Percentiles rank a stretch among this genome's conserved stretches.
Conservation (phyloP, 1,140 invertebrate species). For the Vanessa atalanta region DNA sequence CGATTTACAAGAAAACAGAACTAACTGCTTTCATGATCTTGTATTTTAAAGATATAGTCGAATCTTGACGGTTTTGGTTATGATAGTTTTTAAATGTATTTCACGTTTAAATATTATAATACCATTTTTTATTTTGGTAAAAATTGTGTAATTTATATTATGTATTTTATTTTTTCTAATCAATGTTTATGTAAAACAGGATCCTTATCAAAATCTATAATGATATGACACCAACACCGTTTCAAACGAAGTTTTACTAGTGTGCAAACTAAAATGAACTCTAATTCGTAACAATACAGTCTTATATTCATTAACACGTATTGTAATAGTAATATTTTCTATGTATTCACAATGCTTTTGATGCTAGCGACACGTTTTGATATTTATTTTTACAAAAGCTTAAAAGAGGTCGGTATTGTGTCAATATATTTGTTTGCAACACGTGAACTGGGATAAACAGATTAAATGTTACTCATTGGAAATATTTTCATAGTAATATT, state of each 20-base stretch:
- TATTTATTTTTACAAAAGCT: neutral
- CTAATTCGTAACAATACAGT: neutral
- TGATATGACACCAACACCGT: slow-evolving; percentile 24
- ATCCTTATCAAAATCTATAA: slow-evolving; percentile 36
- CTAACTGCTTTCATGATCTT: too few species aligned
- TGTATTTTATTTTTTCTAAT: neutral
- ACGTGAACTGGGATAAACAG: neutral
- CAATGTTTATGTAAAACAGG: slow-evolving; percentile 9
- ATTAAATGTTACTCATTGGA: neutral
- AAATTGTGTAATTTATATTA: too few species aligned
- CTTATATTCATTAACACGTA: neutral
- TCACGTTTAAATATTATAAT: too few species aligned
- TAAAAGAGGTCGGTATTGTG: neutral
- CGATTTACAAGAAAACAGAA: too few species aligned
- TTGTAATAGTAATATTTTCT: neutral
- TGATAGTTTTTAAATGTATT: too few species aligned
- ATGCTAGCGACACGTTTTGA: slow-evolving; percentile 6
- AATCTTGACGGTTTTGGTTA: too few species aligned
- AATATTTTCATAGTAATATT: neutral
- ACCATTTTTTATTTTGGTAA: too few species aligned
- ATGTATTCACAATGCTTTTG: neutral
- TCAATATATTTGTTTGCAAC: neutral
- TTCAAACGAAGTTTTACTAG: neutral
- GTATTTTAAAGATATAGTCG: too few species aligned
- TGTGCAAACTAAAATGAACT: neutral